These are phyloP conservation scores for Ennomos quercinarius DNA, from an alignment of 2,888 invertebrate species.

Conservation along the genomic window DNA sequence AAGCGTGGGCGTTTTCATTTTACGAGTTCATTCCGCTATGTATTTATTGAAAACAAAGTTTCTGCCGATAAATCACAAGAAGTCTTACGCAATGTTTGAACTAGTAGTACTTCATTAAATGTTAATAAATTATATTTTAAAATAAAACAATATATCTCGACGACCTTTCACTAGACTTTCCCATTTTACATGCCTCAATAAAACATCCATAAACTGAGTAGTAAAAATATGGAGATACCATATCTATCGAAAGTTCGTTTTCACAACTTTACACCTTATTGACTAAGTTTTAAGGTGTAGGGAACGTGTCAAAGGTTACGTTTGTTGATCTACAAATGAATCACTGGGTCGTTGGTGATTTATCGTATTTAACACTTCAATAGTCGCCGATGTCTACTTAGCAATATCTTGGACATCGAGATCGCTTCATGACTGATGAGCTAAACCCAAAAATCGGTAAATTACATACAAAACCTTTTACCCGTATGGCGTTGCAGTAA, in stretches of 20 bases:
- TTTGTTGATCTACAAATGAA: conserved; percentile 62
- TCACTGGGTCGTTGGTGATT: conserved; percentile 63
- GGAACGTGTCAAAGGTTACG: conserved; percentile 19
- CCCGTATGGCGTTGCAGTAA: conserved; percentile 13
- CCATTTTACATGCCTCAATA: conserved; percentile 62
- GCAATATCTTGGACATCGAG: conserved; percentile 44
- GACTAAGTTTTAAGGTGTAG: conserved; percentile 26
- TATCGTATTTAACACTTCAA: conserved; percentile 67
- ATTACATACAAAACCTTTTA: not conserved
- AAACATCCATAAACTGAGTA: conserved; percentile 61
- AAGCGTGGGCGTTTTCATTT: conserved; percentile 30
- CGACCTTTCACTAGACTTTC: conserved; percentile 70
- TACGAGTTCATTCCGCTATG: conserved; percentile 22
- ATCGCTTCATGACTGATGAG: conserved; percentile 33
- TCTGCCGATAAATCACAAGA: conserved; percentile 37
- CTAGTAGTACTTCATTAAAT: conserved; percentile 49
- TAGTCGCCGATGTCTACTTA: conserved; percentile 58
- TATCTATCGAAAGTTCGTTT: conserved; percentile 32
- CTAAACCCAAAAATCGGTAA: conserved; percentile 2
- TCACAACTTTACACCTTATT: conserved; percentile 45
- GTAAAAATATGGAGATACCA: conserved; percentile 53
- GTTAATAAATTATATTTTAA: conserved; percentile 48
- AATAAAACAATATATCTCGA: conserved; percentile 61
- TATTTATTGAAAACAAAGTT: conserved; percentile 33
- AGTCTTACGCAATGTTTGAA: conserved; percentile 38